Percentiles rank a stretch among this genome's conserved stretches.
Evolutionary conservation across 2,888 invertebrate species (phyloP).

Genomic region (Lamproptera curius): DNA sequence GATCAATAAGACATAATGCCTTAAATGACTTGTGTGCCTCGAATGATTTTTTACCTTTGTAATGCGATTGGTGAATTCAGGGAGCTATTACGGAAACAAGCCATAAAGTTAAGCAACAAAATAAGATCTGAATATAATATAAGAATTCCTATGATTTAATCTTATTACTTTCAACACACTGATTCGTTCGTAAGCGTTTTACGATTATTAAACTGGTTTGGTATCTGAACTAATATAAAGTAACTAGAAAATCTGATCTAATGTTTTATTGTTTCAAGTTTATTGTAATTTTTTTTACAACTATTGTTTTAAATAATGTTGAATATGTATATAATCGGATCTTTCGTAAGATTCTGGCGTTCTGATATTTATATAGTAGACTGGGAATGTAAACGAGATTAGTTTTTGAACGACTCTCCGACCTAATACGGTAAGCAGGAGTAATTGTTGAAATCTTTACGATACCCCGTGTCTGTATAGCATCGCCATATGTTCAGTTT

Average conservation of each 20-base stretch:
- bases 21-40: not conserved
- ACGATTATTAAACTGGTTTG: too few relatives aligned
- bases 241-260: not conserved
- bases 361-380: not conserved
- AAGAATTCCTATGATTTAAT: not conserved
- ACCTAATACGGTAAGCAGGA: not conserved
- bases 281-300: not conserved
- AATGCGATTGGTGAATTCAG: not conserved
- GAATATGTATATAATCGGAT: not conserved
- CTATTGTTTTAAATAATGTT: not conserved
- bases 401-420: not conserved
- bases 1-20: not conserved
- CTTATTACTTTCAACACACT: not conserved
- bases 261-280: not conserved
- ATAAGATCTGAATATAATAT: not conserved
- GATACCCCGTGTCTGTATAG: conserved; percentile 1
- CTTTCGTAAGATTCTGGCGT: not conserved
- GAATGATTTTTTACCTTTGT: not conserved
- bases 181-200: too few relatives aligned
- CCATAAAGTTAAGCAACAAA: not conserved
- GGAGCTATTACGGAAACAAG: not conserved
- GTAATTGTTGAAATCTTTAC: not conserved
- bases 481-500: conserved; percentile 33
- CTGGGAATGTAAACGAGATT: too few relatives aligned
- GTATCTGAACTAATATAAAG: not conserved